Base-by-base conservation (phyloP, 2,113 vertebrate species). In the Hippocampus comes region DNA sequence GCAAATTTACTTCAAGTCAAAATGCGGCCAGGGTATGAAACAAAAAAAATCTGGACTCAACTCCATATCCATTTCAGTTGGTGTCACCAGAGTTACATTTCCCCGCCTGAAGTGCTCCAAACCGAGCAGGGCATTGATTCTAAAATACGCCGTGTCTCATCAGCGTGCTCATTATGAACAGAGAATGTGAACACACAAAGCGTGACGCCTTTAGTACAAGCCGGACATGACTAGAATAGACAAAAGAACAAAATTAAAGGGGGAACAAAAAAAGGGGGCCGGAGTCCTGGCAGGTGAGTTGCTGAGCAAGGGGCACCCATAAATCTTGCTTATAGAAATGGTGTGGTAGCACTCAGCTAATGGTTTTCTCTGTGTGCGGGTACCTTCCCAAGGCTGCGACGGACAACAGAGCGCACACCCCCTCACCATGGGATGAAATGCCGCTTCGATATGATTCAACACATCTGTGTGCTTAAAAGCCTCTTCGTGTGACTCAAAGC, bases 261-360 rank as follows among this genome's bases (percentile, higher is more conserved):
- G 38, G 42, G 60, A 6, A 34, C 30, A 34, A 34, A 38, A 38
- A 38, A 63, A 25, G 51, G 27, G 41, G 68, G 30, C 55, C 18
- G 27, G 17, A n/a, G 71, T 48, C 65, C 51, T 73, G n/a, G 9
- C 57, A 27, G 77, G 69, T 70, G 65, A 15, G 1, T 72, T 79
- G 57, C 63, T 80, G 57, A 57, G 63, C 42, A 60, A 34, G 34
- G 78, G 20, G 38, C 38, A 48, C 65, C 12, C 59, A 68, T 82
- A 80, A 82, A 84, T 84, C 82, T 79, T 63, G 74, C 59, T 53
- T 57, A 67, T 6, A 53, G 61, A 70, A 76, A 78, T 73, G 75
- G 78, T 78, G 73, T 72, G 49, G 71, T 43, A 66, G 82, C 77
- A 69, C 67, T 82, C 72, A 46, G 65, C 68, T 80, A 74, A 84